Conservation (phyloP, 2,113 vertebrate genomes). For the Deroptyus accipitrinus region DNA sequence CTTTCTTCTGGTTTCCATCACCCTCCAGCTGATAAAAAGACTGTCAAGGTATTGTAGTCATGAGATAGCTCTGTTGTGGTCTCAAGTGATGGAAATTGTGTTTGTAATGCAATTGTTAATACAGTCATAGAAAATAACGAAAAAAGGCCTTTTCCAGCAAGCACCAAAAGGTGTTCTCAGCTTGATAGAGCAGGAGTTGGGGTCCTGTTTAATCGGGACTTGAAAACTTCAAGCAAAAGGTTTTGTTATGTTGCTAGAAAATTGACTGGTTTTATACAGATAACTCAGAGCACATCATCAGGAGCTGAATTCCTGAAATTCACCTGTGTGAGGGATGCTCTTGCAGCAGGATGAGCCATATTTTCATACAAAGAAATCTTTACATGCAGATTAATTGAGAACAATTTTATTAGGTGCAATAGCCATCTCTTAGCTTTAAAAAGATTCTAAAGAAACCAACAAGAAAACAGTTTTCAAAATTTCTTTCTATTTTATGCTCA, state of each 20-base stretch:
- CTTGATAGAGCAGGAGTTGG: neutral
- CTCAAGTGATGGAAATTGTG: neutral
- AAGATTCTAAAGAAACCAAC: neutral
- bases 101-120: neutral
- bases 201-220: neutral
- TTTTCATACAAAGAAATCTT: neutral
- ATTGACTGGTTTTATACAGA: neutral
- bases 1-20: conserved; percentile 73
- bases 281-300: neutral
- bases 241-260: neutral
- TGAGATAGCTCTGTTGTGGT: neutral
- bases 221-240: neutral
- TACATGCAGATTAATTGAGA: neutral
- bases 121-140: neutral
- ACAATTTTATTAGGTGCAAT: neutral
- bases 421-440: neutral
- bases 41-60: neutral
- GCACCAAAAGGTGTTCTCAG: neutral
- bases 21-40: conserved; percentile 71
- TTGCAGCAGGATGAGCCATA: neutral
- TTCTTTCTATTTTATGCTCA: conserved; percentile 40
- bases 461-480: neutral
- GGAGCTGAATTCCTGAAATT: neutral
- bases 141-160: neutral
- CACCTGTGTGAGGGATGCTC: neutral